Evolutionary conservation across 2,888 invertebrate species (phyloP).

Genomic region (Trichogramma evanescens): DNA sequence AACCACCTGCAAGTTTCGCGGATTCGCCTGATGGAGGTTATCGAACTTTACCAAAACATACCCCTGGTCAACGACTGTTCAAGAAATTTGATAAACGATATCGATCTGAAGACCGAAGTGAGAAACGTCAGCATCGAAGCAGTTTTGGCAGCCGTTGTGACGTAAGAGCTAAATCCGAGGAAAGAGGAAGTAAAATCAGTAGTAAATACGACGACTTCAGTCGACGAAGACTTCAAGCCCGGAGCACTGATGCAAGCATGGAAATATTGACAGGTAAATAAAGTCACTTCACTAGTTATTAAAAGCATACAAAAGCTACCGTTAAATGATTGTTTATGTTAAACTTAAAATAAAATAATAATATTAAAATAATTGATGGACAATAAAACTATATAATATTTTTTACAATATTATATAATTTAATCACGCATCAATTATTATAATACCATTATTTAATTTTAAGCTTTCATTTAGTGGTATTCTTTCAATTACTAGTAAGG

Average conservation of each 20-base stretch:
- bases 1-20: slow-evolving; percentile 82
- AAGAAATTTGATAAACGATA: slow-evolving; percentile 73
- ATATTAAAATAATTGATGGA: too few relatives aligned
- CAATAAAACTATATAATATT: too few relatives aligned
- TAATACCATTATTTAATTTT: too few relatives aligned
- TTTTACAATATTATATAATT: too few relatives aligned
- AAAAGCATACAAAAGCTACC: not conserved
- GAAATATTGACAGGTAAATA: slow-evolving; percentile 42
- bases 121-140: slow-evolving; percentile 54
- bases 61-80: slow-evolving; percentile 49
- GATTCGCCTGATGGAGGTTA: slow-evolving; percentile 64
- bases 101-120: slow-evolving; percentile 69
- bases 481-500: too few relatives aligned
- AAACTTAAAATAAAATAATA: not conserved
- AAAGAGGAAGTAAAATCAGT: slow-evolving; percentile 39
- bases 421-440: too few relatives aligned
- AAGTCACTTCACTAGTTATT: not conserved
- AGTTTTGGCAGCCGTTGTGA: slow-evolving; percentile 59
- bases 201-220: slow-evolving; percentile 20
- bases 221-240: slow-evolving; percentile 43
- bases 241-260: slow-evolving; percentile 66
- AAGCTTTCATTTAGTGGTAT: too few relatives aligned
- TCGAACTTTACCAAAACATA: slow-evolving; percentile 38
- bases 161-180: slow-evolving; percentile 63
- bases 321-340: not conserved